These are phyloP conservation scores for Anser cygnoides DNA, from an alignment of 2,113 vertebrate genomes.

Conservation along the genomic window DNA sequence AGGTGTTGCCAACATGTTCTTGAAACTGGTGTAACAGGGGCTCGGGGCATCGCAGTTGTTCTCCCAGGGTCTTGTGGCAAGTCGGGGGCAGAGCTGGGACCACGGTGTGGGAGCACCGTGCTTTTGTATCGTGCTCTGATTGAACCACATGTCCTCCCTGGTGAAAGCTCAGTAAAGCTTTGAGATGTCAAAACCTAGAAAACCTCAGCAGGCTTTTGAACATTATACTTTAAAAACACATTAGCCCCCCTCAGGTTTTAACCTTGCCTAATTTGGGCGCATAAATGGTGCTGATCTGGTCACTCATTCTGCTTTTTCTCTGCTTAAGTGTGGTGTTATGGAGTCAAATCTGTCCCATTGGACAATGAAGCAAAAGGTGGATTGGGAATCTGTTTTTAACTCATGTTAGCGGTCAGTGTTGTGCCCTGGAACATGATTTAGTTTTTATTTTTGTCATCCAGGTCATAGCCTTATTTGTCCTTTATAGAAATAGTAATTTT, in stretches of 20 bases:
- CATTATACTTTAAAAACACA: not conserved
- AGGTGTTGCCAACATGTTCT: not conserved
- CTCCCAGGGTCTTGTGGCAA: not conserved
- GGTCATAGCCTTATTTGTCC: not conserved
- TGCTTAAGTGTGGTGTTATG: not conserved
- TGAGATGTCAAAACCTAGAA: not conserved
- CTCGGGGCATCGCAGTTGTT: not conserved
- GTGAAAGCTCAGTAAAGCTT: not conserved
- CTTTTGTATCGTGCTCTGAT: not conserved
- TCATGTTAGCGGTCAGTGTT: not conserved
- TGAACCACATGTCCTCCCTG: constrained; percentile 1
- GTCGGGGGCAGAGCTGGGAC: not conserved
- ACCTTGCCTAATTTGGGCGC: not conserved
- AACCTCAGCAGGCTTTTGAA: not conserved
- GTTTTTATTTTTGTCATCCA: constrained; percentile 28
- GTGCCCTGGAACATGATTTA: not conserved
- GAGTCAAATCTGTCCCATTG: not conserved
- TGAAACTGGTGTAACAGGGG: not conserved
- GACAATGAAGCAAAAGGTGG: not conserved
- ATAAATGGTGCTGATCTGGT: not conserved
- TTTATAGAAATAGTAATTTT: constrained; percentile 41
- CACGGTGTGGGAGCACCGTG: not conserved
- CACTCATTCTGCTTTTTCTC: not conserved
- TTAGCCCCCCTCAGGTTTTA: not conserved
- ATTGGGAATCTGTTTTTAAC: not conserved